Base-by-base conservation (phyloP, 2,888 invertebrate genomes). In the Drosophila pegasa region DNA sequence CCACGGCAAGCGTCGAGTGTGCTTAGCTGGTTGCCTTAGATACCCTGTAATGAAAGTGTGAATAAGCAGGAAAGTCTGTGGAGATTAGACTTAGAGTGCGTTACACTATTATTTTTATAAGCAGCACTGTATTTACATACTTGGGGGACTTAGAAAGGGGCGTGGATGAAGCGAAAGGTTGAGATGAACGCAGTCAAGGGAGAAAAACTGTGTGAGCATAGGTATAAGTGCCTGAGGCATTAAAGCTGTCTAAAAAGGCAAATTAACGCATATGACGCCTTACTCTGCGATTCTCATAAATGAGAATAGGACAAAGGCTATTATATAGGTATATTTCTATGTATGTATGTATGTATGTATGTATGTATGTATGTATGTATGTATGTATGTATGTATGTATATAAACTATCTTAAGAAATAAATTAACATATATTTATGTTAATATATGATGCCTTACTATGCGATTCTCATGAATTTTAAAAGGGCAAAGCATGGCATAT, bases 21-120 rank as follows among this genome's bases (percentile, higher is more conserved):
- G 20, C 40, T 16, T 31, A 8, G 29, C 12, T 45, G 20, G 27
- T 14, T 16, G 3, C 33, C 20, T 18, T 12, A 4, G 12, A 43
- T 66, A 66, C 65, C 64, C 65, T 63, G 35, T 20, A 37, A 54
- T 8, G 25, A 9, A 8, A 16, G 37, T 16, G 8, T 10, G 3
- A 25, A n/a, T 1, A 18, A 29, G 10, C 7, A 7, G 18, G 10
- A 1, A 7, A 29, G 18, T 16, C 27, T 4, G 4, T 27, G 5
- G 2, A n/a, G 14, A 35, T 35, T 2, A n/a, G 29, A 9, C 29
- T 29, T 29, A 8, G 6, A n/a, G n/a, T n/a, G n/a, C n/a, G n/a
- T n/a, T n/a, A n/a, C n/a, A n/a, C n/a, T n/a, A n/a, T n/a, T n/a
- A n/a, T n/a, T n/a, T n/a, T n/a, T n/a, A n/a, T n/a, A n/a, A n/a